Conservation (phyloP, 2,113 vertebrate species). For the Takifugu bimaculatus region DNA sequence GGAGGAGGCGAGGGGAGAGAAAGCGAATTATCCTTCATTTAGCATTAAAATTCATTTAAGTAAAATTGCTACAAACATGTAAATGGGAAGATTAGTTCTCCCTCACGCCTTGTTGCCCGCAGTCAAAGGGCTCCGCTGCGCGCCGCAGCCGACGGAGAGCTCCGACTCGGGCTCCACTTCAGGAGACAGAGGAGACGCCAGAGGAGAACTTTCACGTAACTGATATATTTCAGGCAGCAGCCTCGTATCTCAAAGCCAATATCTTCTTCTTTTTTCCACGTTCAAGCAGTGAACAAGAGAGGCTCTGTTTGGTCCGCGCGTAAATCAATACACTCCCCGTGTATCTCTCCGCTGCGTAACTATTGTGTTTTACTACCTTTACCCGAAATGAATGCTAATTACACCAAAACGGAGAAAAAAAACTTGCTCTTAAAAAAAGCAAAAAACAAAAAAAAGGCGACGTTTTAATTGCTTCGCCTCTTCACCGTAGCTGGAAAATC, state of each 20-base stretch:
- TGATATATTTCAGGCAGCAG: conserved; percentile 13
- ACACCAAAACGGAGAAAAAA: conserved; percentile 19
- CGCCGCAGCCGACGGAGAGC: too few relatives aligned
- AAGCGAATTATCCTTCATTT: conserved; percentile 90
- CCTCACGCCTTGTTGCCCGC: conserved; percentile 95
- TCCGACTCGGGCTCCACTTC: conserved; percentile 72
- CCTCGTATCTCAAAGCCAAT: background rate
- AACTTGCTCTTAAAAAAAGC: conserved; percentile 57
- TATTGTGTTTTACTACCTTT: conserved; percentile 66
- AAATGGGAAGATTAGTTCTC: conserved; percentile 97
- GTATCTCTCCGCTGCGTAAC: conserved; percentile 41
- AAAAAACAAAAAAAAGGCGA: conserved; percentile 35
- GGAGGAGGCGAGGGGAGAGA: conserved; percentile 14
- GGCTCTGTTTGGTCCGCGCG: conserved; percentile 56
- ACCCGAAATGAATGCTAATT: conserved; percentile 56
- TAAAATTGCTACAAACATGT: conserved; percentile 96
- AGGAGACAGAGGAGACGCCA: conserved; percentile 42
- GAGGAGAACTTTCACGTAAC: conserved; percentile 43
- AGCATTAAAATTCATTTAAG: conserved; percentile 97
- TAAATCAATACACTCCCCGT: conserved; percentile 65
- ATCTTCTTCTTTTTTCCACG: background rate
- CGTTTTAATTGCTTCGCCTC: conserved; percentile 73
- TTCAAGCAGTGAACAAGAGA: conserved; percentile 48
- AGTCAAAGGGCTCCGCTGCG: conserved; percentile 85
- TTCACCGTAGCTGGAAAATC: conserved; percentile 60